Evolutionary conservation across 2,888 invertebrate genomes (phyloP), one percentile per base, ranked within the genome.

Genomic region (Zygogramma bicolorata): DNA sequence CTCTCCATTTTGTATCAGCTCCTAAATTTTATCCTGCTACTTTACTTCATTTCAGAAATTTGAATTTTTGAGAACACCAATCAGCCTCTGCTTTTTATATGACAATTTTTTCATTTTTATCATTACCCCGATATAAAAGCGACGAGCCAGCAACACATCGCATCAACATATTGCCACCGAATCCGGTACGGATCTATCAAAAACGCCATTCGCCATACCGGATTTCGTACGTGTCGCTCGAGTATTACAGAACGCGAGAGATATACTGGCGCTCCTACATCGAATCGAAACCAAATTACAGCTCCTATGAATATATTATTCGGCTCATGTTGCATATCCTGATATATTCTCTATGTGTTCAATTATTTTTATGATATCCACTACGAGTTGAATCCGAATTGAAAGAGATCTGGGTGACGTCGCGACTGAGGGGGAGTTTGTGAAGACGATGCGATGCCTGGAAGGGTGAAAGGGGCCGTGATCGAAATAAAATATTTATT

Each of bases 271-370:
- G 18, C 0, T 46, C 20, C 46, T 46, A 46, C 20, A 46, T 46
- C 46, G 46, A 46, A 46, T 46, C 46, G 46, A 20, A 46, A 46
- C 10, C 46, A 46, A 46, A 46, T 46, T 46, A 46, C 10, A 46
- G 46, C 46, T 46, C 46, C 46, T 46, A 46, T 46, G 46, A 46
- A 46, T 46, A 46, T 46, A 46, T 46, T 46, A 46, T 46, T 8
- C 46, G 46, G 10, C 46, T 46, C 46, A 20, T 46, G 20, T 46
- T 46, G 46, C 46, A 46, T 46, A 46, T 46, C 46, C 46, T 46
- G 46, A 46, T 46, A 46, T 46, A 46, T 46, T 46, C 46, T 18
- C 46, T 46, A 20, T 46, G 40, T 42, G 18, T 46, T 46, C 46
- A 46, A 46, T 46, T 46, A 46, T 46, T 46, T 46, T 46, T 46